Evolutionary conservation across 2,797 vertebrate species (phyloP), one percentile per base, ranked within the genome.

Genomic region (Coranthus polyacanthus): DNA sequence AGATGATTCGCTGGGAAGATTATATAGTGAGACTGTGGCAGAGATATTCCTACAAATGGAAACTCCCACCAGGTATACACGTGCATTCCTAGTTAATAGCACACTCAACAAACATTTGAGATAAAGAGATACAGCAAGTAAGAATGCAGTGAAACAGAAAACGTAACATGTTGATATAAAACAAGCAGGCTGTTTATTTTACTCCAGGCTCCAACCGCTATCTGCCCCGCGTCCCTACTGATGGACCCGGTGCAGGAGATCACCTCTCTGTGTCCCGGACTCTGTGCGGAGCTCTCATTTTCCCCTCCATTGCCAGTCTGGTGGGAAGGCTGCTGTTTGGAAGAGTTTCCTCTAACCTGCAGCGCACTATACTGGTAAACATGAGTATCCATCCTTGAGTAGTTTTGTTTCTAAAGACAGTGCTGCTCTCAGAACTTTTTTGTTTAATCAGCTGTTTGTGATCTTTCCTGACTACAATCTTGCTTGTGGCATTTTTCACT

Each of bases 1-100:
- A 93, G 81, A 94, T 94, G 91, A 86, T 95, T 75, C 94, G 92
- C 67, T 95, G 94, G 94, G 94, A 95, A 67, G 93, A 95, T 47
- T 93, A 92, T 0, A 22, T 94, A 12, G 82, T 95, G 49, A 89
- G 93, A 12, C 66, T 94, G 29, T 95, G 93, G 94, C 91, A 91
- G 71, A 90, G 82, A 47, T 87, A 90, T 68, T 87, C 77, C 2
- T 80, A 64, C 76, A 92, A 77, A 60, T 79, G 86, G 9, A 84
- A 88, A 58, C 39, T 78, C 9, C 79, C 66, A 0, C 79, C 88
- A 53, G 92, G 92, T 92, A 76, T 32, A 32, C n/a, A n/a, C n/a
- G n/a, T n/a, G n/a, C n/a, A n/a, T n/a, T n/a, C n/a, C n/a, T n/a
- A n/a, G n/a, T n/a, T n/a, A n/a, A n/a, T n/a, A n/a, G n/a, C n/a